Conservation (phyloP, 2,797 vertebrate species). For the Poecilia gillii region DNA sequence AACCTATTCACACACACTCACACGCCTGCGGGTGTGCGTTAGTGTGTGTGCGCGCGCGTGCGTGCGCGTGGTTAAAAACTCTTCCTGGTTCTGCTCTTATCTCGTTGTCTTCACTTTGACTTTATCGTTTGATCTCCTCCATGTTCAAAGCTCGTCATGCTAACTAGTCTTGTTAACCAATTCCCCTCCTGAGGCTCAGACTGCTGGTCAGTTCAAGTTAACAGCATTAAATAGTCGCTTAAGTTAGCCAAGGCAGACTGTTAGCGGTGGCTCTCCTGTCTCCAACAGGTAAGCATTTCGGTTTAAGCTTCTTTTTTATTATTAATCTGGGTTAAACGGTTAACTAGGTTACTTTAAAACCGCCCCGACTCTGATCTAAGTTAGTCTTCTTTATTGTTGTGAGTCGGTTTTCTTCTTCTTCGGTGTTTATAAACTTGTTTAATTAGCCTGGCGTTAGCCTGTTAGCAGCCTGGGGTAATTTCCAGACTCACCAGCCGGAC, state of each 20-base stretch:
- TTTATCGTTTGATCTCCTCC: not conserved
- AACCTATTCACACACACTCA: no score
- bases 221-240: not conserved
- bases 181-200: not conserved
- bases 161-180: not conserved
- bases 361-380: accelerated
- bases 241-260: constrained; percentile 11
- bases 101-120: not conserved
- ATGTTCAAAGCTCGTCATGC: not conserved
- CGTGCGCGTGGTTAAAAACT: not conserved
- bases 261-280: constrained; percentile 32
- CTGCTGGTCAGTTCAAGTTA: not conserved
- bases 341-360: not conserved
- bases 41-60: not conserved
- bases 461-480: constrained; percentile 8
- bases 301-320: accelerated
- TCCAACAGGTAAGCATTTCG: constrained; percentile 41
- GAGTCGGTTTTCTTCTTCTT: constrained; percentile 6
- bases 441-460: constrained; percentile 27
- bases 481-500: constrained; percentile 15
- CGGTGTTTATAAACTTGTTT: constrained; percentile 41
- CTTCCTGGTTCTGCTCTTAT: constrained; percentile 48
- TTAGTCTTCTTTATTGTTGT: not conserved
- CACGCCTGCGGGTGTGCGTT: no score
- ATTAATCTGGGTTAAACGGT: not conserved